Base-by-base conservation (phyloP, 2,113 vertebrate species). In the Corythaixoides concolor region DNA sequence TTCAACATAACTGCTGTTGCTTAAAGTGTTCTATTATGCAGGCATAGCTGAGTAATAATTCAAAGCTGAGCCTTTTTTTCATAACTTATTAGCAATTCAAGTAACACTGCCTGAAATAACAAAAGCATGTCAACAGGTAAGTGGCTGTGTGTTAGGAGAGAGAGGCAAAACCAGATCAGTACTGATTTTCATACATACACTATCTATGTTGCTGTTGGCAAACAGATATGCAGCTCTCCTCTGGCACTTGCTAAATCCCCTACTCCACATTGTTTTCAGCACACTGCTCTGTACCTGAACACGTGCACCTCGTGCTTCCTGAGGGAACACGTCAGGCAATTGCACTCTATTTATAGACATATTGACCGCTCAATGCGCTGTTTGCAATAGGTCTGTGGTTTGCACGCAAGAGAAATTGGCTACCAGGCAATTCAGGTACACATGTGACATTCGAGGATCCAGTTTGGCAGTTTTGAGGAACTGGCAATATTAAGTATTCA, bases 221-320 rank as follows among this genome's bases (percentile, higher is more conserved):
- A 33, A 66, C 1, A 0, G 59, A 12, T 21, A 16, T 0, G 8
- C 74, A 28, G 2, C 2, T 1, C 59, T 59, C 3, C 21, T 10
- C 67, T 5, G 26, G 24, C 66, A 13, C 22, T 27, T 50, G 32
- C 27, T 49, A 49, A 53, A 39, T 17, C n/a, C 66, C 27, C 17
- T 24, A 0, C 11, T 28, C 55, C 66, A 28, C 7, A 0, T 4
- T 12, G 33, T 39, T 28, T 30, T 47, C 56, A 63, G 8, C 16
- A 9, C 24, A 1, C 33, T 5, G 24, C 49, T 62, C 72, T 9
- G 35, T 8, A 17, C 49, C 88, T 17, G 26, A n/a, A 41, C 4
- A 0, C 5, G 47, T 9, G 58, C 45, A n/a, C 12, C 41, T 18
- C 8, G 19, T n/a, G 28, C 53, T 62, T 70, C 70, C 58, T 6